Percentiles rank a stretch among this genome's conserved stretches.
Conservation (phyloP, 2,888 invertebrate species). For the Pycnomerus fuliginosus region DNA sequence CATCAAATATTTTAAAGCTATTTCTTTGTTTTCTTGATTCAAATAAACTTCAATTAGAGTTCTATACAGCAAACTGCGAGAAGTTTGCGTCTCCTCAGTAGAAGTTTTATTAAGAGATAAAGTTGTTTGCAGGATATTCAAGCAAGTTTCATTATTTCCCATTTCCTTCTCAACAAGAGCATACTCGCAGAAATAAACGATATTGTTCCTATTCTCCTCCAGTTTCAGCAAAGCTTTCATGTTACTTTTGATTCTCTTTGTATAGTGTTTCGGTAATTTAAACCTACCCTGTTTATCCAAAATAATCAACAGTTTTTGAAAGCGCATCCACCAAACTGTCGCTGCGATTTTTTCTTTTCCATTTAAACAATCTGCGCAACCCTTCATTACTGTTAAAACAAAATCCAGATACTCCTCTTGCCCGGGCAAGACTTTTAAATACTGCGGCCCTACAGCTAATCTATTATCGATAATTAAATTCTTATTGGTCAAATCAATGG, state of each 20-base stretch:
- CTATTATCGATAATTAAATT: slow-evolving; percentile 52
- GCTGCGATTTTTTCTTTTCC: slow-evolving; percentile 57
- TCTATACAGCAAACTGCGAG: slow-evolving; percentile 51
- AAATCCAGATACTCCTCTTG: slow-evolving; percentile 61
- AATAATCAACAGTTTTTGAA: slow-evolving; percentile 58
- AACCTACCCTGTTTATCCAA: slow-evolving; percentile 52
- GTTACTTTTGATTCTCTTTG: slow-evolving; percentile 55
- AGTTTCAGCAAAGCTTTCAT: slow-evolving; percentile 60
- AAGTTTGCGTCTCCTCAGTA: slow-evolving; percentile 42
- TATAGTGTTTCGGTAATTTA: slow-evolving; percentile 50
- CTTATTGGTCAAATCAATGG: slow-evolving; percentile 41
- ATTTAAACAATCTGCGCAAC: slow-evolving; percentile 55
- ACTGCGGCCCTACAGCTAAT: slow-evolving; percentile 61
- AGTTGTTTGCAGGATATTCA: slow-evolving; percentile 57
- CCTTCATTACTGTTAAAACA: slow-evolving; percentile 55
- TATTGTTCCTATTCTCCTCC: slow-evolving; percentile 57
- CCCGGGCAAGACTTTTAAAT: slow-evolving; percentile 60
- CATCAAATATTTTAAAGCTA: slow-evolving; percentile 38
- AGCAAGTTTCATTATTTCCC: slow-evolving; percentile 52
- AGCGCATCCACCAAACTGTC: slow-evolving; percentile 64
- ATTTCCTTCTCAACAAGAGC: slow-evolving; percentile 62
- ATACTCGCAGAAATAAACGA: slow-evolving; percentile 63
- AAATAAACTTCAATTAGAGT: slow-evolving; percentile 44
- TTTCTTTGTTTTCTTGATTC: slow-evolving; percentile 22
- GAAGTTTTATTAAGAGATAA: slow-evolving; percentile 35